Evolutionary conservation across 1,140 invertebrate genomes (phyloP).

Genomic region (Drepana arcuata): DNA sequence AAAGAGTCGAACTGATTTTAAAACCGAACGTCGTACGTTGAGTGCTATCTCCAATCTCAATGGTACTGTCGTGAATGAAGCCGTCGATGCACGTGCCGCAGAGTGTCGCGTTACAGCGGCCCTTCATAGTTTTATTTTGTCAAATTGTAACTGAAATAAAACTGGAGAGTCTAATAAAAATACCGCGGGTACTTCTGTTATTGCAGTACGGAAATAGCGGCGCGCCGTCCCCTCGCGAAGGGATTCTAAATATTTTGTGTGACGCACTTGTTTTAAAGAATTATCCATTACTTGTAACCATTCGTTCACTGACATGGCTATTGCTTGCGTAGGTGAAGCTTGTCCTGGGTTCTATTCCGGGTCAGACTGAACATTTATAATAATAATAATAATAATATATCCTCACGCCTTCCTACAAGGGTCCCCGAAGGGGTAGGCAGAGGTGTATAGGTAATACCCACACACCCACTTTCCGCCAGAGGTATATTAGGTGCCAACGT

Average conservation of each 20-base stretch:
- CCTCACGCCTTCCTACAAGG: too few relatives aligned
- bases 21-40: constrained; percentile 21
- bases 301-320: constrained; percentile 9
- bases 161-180: constrained; percentile 62
- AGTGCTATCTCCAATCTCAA: neutral
- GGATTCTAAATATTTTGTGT: too few relatives aligned
- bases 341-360: too few relatives aligned
- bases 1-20: constrained; percentile 38
- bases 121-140: constrained; percentile 68
- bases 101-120: constrained; percentile 57
- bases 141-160: constrained; percentile 70
- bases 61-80: neutral
- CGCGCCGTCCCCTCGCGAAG: constrained; percentile 19
- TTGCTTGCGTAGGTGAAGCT: too few relatives aligned
- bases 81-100: constrained; percentile 7
- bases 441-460: too few relatives aligned
- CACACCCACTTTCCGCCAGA: too few relatives aligned
- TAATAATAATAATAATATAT: too few relatives aligned
- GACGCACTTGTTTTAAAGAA: too few relatives aligned
- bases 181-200: constrained; percentile 65
- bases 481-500: too few relatives aligned
- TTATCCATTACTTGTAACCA: too few relatives aligned
- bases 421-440: too few relatives aligned
- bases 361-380: too few relatives aligned
- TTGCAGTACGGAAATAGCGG: constrained; percentile 55